Base-by-base conservation (phyloP, 2,113 vertebrate genomes). In the Archocentrus centrarchus region DNA sequence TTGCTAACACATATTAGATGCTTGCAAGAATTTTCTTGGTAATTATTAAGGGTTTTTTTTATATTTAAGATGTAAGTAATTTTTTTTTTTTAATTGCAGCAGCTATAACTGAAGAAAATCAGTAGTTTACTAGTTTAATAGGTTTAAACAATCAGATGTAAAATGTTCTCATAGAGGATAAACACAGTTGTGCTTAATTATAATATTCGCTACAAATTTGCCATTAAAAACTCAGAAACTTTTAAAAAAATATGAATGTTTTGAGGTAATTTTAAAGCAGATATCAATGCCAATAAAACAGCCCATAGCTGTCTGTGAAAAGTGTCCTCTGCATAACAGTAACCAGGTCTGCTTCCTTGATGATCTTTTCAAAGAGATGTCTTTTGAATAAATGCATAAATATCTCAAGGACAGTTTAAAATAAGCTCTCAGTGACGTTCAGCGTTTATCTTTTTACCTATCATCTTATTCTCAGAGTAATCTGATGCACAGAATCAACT, bases 121-220 rank as follows among this genome's bases (percentile, higher is more conserved):
- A 50, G 2, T 30, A 11, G 64, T 70, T 70, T 70, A 30, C 27
- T 17, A 27, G 22, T 27, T 66, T 1, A 66, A 66, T 9, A 6
- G 62, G 1, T 44, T 68, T 39, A 10, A 0, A 2, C 47, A 5
- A 22, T 27, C 24, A 4, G 24, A 11, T 20, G 15, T 30, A 27
- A 68, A 68, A 0, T 22, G 0, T 47, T 14, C 8, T 47, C 64
- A 27, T 0, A 27, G 41, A 22, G 0, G 41, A 68, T 11, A 1
- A 68, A 47, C 41, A 11, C 22, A 2, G 9, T 3, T 11, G 39
- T 24, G n/a, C 22, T 50, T 7, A 20, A 50, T 7, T 27, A 47
- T 8, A 0, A 0, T 44, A 6, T 50, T 70, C 27, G 13, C 64
- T 30, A 4, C 27, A 70, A 50, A 50, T 68, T 27, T 6, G 3